These are phyloP conservation scores for Saccostrea cuccullata DNA, from an alignment of 1,140 invertebrate species.

Conservation along the genomic window DNA sequence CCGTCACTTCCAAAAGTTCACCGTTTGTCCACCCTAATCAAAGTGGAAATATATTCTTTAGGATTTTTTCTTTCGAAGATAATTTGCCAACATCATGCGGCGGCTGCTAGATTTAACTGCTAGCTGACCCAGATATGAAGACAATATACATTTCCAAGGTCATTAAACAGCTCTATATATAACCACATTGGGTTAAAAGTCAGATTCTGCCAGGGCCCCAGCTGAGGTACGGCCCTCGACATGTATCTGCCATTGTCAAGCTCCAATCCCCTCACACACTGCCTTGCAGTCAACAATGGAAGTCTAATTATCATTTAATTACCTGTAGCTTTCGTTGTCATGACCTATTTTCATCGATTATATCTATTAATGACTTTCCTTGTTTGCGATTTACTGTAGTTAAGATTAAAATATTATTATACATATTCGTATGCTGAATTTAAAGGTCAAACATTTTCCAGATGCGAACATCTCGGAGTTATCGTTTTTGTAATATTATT, in stretches of 20 bases:
- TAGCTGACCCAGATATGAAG: constrained; percentile 17
- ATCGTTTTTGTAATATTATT: no score
- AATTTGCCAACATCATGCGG: neutral
- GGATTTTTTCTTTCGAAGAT: neutral
- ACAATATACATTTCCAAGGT: neutral
- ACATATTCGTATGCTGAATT: no score
- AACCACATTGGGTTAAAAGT: neutral
- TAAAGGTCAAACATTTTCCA: no score
- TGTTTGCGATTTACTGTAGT: no score
- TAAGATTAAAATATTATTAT: no score
- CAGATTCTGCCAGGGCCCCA: neutral
- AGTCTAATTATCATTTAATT: neutral
- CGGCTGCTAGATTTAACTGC: constrained; percentile 11
- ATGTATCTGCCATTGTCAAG: neutral
- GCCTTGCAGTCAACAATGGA: neutral
- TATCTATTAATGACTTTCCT: no score
- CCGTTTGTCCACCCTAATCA: neutral
- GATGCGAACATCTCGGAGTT: no score
- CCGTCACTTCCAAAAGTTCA: neutral
- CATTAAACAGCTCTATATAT: neutral
- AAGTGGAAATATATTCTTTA: neutral
- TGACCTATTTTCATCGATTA: neutral
- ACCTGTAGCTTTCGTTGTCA: neutral
- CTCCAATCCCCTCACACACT: neutral
- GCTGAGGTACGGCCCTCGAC: neutral